These are phyloP conservation scores for Pilophorus perplexus DNA, from an alignment of 2,888 invertebrate genomes.

Conservation along the genomic window DNA sequence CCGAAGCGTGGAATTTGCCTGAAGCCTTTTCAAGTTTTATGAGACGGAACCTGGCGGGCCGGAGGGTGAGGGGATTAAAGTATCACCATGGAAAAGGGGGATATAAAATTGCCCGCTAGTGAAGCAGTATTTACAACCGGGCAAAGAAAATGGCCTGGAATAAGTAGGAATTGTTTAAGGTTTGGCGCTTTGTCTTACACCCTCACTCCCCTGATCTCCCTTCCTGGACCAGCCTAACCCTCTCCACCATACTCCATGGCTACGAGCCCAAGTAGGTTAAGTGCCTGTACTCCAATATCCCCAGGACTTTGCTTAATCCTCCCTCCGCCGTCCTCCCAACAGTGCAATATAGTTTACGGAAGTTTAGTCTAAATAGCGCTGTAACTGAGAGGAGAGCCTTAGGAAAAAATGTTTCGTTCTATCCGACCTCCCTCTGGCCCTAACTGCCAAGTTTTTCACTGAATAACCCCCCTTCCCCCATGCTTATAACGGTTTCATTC, in stretches of 20 bases:
- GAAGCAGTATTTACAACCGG: slow-evolving; percentile 35
- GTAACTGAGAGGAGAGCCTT: slow-evolving; percentile 4
- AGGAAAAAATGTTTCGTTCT: slow-evolving; percentile 12
- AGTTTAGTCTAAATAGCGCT: slow-evolving; percentile 32
- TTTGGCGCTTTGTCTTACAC: slow-evolving; percentile 39
- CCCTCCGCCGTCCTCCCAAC: slow-evolving; percentile 10
- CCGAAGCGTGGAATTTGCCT: background rate
- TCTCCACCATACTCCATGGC: background rate
- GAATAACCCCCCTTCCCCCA: too few relatives aligned
- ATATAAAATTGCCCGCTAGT: slow-evolving; percentile 25
- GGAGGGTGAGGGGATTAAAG: background rate
- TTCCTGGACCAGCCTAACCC: background rate
- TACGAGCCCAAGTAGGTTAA: slow-evolving; percentile 35
- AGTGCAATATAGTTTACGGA: slow-evolving; percentile 36
- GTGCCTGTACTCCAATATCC: slow-evolving; percentile 40
- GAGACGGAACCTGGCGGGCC: background rate
- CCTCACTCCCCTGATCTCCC: too few relatives aligned
- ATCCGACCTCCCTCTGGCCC: too few relatives aligned
- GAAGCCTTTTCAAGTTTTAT: background rate
- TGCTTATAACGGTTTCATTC: too few relatives aligned
- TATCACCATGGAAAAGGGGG: background rate
- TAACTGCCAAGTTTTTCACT: too few relatives aligned
- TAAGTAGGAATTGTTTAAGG: slow-evolving; percentile 40
- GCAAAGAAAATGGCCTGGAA: slow-evolving; percentile 35
- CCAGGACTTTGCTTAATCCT: slow-evolving; percentile 37